phyloP scores from a whole-genome alignment of 2,888 invertebrate genomes.

The Gortyna flavago region DNA sequence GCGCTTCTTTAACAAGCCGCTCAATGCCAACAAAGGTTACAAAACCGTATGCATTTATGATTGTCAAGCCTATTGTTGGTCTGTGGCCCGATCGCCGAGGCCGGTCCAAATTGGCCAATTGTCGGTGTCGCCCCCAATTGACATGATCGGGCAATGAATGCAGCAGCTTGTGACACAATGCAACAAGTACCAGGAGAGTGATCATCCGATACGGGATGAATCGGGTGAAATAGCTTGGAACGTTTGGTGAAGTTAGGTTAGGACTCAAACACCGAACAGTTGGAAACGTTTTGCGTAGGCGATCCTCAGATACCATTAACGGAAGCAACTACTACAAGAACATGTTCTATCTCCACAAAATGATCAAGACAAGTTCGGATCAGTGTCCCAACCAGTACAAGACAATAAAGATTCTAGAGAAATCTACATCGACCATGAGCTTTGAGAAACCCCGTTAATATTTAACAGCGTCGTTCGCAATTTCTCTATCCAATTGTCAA shows the following conservation, averaged over 20 bases:
- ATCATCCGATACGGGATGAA: constrained; percentile 25
- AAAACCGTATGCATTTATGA: constrained; percentile 51
- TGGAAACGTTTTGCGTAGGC: constrained; percentile 26
- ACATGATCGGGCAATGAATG: constrained; percentile 71
- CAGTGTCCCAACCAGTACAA: constrained; percentile 7
- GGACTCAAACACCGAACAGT: neutral
- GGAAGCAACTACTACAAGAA: neutral
- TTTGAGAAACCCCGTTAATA: constrained; percentile 40
- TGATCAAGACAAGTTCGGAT: neutral
- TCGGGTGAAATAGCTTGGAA: constrained; percentile 10
- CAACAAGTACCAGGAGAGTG: constrained; percentile 42
- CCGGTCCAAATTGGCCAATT: constrained; percentile 81
- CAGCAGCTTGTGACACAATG: constrained; percentile 55
- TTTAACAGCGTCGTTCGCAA: constrained; percentile 51
- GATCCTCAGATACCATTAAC: constrained; percentile 15
- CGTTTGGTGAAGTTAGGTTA: constrained; percentile 18
- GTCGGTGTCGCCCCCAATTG: constrained; percentile 80
- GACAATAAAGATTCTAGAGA: constrained; percentile 19
- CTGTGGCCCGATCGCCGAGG: constrained; percentile 59
- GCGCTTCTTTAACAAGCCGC: constrained; percentile 9
- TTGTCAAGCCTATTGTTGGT: constrained; percentile 50
- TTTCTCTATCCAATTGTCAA: constrained; percentile 56
- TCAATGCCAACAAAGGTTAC: constrained; percentile 40
- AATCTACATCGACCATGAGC: constrained; percentile 26
- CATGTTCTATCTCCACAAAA: constrained; percentile 1